Base-by-base conservation (phyloP, 2,113 vertebrate genomes). In the Ranitomeya variabilis region DNA sequence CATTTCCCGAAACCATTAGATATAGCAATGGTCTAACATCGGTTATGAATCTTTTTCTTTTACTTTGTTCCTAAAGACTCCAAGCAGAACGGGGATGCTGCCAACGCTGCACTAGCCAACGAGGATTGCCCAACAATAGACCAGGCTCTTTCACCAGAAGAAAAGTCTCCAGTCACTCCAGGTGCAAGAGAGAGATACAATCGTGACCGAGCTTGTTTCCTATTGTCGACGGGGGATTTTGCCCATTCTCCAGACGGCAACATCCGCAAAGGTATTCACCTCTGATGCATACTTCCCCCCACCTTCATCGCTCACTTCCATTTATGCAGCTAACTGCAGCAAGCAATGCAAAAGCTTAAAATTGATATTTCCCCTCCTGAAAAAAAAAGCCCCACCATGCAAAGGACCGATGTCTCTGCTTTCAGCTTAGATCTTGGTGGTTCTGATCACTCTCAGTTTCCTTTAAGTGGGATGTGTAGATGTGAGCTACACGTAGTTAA, bases 111-210 rank as follows among this genome's bases (percentile, higher is more conserved):
- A 0, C 90, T 98, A 88, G 97, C 97, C 67, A 97, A 97, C 0
- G 97, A 98, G 93, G 97, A 98, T 93, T 98, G 97, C 90, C 97
- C 97, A 1, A 97, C 96, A 89, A 98, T 98, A 21, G 97, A 98
- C 95, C 97, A 98, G 94, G 96, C 97, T 90, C 92, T 97, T 90
- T 97, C 96, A 86, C 97, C 96, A 0, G 97, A 97, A 77, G 97
- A 97, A 92, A 95, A 96, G 91, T 97, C 96, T 91, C 97, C 97
- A 0, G 93, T 96, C n/a, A 96, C 95, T 3, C 92, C 93, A 0
- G 92, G 92, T 4, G 96, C 95, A 83, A 95, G 96, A 55, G 96
- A 97, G 85, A 95, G 96, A 80, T 97, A 96, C 89, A 96, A 96
- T 92, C 96, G 97, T 88, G 97, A 98, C 92, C 95, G 96, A 8